phyloP scores from a whole-genome alignment of 2,113 vertebrate species.

The Saguinus midas region DNA sequence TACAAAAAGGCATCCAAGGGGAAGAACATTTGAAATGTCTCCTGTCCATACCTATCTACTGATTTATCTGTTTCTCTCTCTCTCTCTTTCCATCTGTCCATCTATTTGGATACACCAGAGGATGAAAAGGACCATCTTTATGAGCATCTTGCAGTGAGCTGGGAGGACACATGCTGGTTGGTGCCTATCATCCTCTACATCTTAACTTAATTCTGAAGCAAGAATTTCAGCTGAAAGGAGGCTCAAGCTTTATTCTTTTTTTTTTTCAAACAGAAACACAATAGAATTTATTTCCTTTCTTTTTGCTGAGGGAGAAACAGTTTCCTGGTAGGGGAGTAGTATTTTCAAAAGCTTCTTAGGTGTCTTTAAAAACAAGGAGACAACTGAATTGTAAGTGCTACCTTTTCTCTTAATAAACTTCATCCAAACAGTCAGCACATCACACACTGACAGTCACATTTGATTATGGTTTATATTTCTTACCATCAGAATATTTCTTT shows the following conservation, averaged over 20 bases:
- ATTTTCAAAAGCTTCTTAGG: neutral
- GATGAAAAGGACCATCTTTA: neutral
- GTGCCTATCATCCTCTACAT: neutral
- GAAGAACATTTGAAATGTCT: neutral
- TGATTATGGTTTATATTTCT: neutral
- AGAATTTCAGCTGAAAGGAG: neutral
- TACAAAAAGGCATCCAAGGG: neutral
- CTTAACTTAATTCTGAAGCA: slow-evolving; percentile 4
- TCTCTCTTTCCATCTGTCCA: neutral
- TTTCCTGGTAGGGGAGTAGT: neutral
- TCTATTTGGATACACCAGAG: neutral
- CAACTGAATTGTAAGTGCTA: neutral
- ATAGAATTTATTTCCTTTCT: neutral
- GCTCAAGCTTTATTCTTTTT: neutral
- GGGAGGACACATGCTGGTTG: neutral
- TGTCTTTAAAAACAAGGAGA: neutral
- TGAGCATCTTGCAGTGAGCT: neutral
- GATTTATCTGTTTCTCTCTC: neutral
- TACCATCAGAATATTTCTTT: neutral
- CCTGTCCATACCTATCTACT: neutral
- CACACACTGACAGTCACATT: neutral
- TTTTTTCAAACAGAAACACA: neutral
- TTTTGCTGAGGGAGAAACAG: neutral
- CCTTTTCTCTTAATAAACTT: neutral
- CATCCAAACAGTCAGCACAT: neutral